Evolutionary conservation across 2,888 invertebrate genomes (phyloP).

Genomic region (Patella depressa): DNA sequence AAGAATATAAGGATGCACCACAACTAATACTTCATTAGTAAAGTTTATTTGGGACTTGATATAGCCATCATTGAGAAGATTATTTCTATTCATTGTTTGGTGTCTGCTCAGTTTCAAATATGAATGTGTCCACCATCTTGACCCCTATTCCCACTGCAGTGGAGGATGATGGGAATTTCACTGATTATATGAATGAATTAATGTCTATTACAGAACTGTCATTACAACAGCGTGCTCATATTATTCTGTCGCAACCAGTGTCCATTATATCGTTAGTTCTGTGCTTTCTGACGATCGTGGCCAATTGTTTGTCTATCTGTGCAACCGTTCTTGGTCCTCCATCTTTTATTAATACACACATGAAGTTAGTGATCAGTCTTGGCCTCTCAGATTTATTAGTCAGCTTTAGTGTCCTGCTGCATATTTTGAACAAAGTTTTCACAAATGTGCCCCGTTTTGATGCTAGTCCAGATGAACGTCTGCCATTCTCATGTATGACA

Average conservation of each 20-base stretch:
- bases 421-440: constrained; percentile 52
- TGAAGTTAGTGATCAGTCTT: constrained; percentile 59
- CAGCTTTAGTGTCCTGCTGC: constrained; percentile 50
- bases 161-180: too few species aligned
- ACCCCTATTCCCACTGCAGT: too few species aligned
- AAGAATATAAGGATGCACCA: too few species aligned
- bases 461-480: constrained; percentile 37
- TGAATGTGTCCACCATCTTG: too few species aligned
- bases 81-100: too few species aligned
- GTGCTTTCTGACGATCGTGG: constrained; percentile 48
- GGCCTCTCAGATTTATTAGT: constrained; percentile 57
- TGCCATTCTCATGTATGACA: constrained; percentile 47
- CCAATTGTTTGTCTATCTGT: constrained; percentile 58
- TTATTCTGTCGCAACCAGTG: constrained; percentile 45
- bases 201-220: constrained; percentile 17
- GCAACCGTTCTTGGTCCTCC: constrained; percentile 56
- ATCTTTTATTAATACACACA: constrained; percentile 52
- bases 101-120: too few species aligned
- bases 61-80: too few species aligned
- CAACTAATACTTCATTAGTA: too few species aligned
- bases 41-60: too few species aligned
- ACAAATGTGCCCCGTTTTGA: constrained; percentile 33
- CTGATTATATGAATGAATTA: neutral
- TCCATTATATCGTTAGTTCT: constrained; percentile 47
- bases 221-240: constrained; percentile 34